Evolutionary conservation across 2,797 vertebrate species (phyloP), one percentile per base, ranked within the genome.

Genomic region (Enteromius afrohamiltoni): DNA sequence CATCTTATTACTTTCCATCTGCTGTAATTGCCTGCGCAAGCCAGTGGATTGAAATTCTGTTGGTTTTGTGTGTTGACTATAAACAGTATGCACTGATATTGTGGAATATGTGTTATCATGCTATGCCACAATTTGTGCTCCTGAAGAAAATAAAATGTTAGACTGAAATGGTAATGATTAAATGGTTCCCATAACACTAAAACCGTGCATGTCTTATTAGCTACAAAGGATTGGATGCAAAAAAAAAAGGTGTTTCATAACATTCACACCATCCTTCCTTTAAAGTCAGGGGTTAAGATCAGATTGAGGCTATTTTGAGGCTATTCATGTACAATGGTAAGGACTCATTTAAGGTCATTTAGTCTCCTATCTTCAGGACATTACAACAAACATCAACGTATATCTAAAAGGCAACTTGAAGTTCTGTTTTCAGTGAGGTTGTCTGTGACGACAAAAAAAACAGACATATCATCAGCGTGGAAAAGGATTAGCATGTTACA

Each of bases 1-100:
- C 37, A 76, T 80, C 73, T 34, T 86, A 55, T 62, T 81, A 55
- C 47, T 81, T 71, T 62, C 73, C 62, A 53, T 74, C 82, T 71
- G 68, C 51, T 49, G 42, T 84, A 77, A 86, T 77, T 73, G 77
- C 31, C 42, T 77, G n/a, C 47, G 34, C 77, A 77, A 64, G 64
- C 42, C 78, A 13, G 31, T 77, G 73, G 78, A 53, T 23, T 45
- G 40, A 53, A 80, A 58, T 76, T 26, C 11, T 69, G 58, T 84
- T 71, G 53, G 45, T 23, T 81, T 31, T 73, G 47, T 47, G 26
- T 62, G 23, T 40, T 31, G 21, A 74, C 47, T 29, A 31, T 80
- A 65, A 84, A 80, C 53, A 77, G 13, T 77, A 19, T 64, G 31
- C 79, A 49, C 23, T 40, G 6, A 13, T 69, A 79, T 16, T 40